phyloP scores from a whole-genome alignment of 1,140 invertebrate species.

The Listronotus oregonensis region DNA sequence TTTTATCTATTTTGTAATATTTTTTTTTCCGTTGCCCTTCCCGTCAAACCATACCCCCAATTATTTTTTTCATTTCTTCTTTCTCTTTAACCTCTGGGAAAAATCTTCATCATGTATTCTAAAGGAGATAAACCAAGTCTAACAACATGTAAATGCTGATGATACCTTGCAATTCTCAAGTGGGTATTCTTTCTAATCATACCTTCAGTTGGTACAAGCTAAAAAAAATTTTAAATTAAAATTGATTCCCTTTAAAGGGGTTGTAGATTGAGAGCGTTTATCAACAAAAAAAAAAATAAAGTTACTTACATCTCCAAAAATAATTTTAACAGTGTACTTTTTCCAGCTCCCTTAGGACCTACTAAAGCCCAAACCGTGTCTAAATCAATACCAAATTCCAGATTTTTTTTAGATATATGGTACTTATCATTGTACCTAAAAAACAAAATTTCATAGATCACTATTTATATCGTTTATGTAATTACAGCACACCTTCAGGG shows the following conservation, averaged over 20 bases:
- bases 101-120: constrained; percentile 98
- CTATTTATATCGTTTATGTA: no score
- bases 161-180: constrained; percentile 95
- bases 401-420: constrained; percentile 96
- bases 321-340: constrained; percentile 95
- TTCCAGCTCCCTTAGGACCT: constrained; percentile 98
- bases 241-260: neutral
- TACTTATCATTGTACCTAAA: constrained; percentile 74
- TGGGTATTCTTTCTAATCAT: constrained; percentile 98
- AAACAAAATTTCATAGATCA: neutral
- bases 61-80: constrained; percentile 99
- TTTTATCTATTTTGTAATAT: no score
- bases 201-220: constrained; percentile 91
- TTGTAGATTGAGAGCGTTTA: no score
- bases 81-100: constrained; percentile 97
- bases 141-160: constrained; percentile 97
- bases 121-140: constrained; percentile 91
- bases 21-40: constrained; percentile 78
- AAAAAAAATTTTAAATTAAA: neutral
- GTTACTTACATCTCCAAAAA: constrained; percentile 87
- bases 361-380: constrained; percentile 97
- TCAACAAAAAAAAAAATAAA: neutral
- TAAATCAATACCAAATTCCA: constrained; percentile 99
- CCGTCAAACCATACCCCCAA: constrained; percentile 96
- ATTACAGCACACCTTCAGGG: no score